Conservation (phyloP, 2,113 vertebrate genomes). For the Psittacula cyanocephala region DNA sequence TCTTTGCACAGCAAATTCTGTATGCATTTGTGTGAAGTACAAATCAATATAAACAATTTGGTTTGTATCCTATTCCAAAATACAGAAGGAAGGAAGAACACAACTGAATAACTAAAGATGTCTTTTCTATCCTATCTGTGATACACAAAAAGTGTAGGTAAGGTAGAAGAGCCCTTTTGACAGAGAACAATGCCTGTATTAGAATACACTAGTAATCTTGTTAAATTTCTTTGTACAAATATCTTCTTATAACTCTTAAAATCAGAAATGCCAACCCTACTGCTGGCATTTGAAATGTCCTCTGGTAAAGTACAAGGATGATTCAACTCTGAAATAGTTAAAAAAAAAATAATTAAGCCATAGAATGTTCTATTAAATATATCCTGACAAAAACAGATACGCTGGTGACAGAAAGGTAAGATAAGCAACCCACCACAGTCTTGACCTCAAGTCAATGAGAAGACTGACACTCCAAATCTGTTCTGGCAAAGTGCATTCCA, state of each 20-base stretch:
- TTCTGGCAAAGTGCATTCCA: slow-evolving; percentile 49
- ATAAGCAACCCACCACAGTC: slow-evolving; percentile 51
- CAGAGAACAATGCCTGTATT: not conserved
- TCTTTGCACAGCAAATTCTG: not conserved
- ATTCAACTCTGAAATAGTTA: not conserved
- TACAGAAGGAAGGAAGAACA: not conserved
- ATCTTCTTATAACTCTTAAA: not conserved
- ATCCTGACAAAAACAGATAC: not conserved
- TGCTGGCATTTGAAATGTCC: not conserved
- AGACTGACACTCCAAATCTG: slow-evolving; percentile 52
- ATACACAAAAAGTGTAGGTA: not conserved
- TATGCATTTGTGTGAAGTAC: not conserved
- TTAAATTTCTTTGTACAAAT: not conserved
- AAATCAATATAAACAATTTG: not conserved
- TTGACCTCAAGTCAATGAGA: slow-evolving; percentile 65
- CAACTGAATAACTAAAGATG: not conserved
- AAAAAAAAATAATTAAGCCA: not conserved
- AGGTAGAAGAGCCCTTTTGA: not conserved
- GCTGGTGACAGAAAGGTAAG: slow-evolving; percentile 45
- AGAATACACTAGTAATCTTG: not conserved
- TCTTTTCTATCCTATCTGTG: not conserved
- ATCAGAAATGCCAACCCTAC: not conserved
- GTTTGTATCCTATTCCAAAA: not conserved
- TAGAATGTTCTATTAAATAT: slow-evolving; percentile 15
- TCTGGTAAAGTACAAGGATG: not conserved